These are phyloP conservation scores for Graptemys geographica DNA, from an alignment of 2,797 vertebrate species.

Conservation along the genomic window DNA sequence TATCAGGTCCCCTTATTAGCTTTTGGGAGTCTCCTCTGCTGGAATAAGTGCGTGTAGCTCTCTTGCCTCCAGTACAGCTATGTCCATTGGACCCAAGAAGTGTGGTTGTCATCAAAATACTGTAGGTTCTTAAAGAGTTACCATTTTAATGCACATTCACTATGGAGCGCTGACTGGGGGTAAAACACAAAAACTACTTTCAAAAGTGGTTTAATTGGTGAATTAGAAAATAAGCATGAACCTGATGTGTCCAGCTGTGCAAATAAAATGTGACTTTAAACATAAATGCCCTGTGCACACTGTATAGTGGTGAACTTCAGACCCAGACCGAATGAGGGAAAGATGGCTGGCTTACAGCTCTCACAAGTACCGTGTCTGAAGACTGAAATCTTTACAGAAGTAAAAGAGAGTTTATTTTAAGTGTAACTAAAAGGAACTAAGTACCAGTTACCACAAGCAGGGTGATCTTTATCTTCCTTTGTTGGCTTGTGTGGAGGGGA, in stretches of 20 bases:
- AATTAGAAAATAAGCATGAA: constrained; percentile 70
- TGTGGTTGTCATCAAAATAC: constrained; percentile 18
- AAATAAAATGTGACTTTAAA: constrained; percentile 75
- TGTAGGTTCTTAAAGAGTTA: constrained; percentile 63
- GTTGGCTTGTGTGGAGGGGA: constrained; percentile 59
- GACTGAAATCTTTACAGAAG: constrained; percentile 67
- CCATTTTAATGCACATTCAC: constrained; percentile 66
- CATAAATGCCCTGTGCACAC: constrained; percentile 44
- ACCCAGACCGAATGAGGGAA: constrained; percentile 47
- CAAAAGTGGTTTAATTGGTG: constrained; percentile 64
- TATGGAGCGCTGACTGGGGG: constrained; percentile 67
- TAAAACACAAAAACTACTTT: constrained; percentile 64
- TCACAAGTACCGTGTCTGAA: constrained; percentile 53
- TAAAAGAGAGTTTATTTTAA: constrained; percentile 77
- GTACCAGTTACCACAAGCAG: constrained; percentile 77
- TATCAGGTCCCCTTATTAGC: background rate
- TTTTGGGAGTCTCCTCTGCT: background rate
- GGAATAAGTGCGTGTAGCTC: constrained; percentile 11
- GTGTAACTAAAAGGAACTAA: constrained; percentile 77
- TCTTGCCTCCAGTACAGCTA: background rate
- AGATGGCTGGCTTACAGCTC: constrained; percentile 53
- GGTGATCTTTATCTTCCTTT: constrained; percentile 81
- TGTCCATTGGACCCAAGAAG: background rate
- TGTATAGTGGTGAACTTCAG: constrained; percentile 57
- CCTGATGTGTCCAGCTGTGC: constrained; percentile 71